Conservation (phyloP, 1,140 invertebrate species). For the Mesaphorura yosii region DNA sequence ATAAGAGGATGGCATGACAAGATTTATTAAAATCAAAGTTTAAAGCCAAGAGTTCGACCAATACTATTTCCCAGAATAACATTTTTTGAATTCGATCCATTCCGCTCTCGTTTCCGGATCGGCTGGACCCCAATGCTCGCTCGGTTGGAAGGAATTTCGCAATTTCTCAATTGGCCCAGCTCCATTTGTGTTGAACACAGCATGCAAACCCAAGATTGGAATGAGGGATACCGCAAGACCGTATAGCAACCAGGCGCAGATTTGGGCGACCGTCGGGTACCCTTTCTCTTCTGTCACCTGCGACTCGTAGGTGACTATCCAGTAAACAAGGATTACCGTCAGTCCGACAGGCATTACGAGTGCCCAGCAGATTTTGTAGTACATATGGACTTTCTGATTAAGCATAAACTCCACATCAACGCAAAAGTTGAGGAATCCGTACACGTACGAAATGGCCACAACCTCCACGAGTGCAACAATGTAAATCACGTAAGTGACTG, state of each 20-base stretch:
- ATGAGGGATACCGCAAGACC: too few relatives aligned
- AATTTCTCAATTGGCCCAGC: constrained; percentile 39
- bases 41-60: too few relatives aligned
- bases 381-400: constrained; percentile 51
- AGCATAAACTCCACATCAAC: constrained; percentile 69
- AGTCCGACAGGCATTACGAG: constrained; percentile 50
- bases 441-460: constrained; percentile 40
- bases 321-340: constrained; percentile 54
- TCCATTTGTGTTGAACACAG: constrained; percentile 26
- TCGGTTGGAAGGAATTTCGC: constrained; percentile 39
- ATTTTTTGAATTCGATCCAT: too few relatives aligned
- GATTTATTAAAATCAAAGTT: too few relatives aligned
- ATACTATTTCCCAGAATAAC: too few relatives aligned
- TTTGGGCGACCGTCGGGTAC: constrained; percentile 26
- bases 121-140: constrained; percentile 49
- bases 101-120: constrained; percentile 39
- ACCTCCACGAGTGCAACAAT: constrained; percentile 42
- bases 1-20: too few relatives aligned
- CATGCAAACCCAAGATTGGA: constrained; percentile 43
- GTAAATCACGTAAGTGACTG: constrained; percentile 51
- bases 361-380: constrained; percentile 67
- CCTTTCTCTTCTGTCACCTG: constrained; percentile 39
- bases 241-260: constrained; percentile 42
- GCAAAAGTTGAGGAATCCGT: constrained; percentile 51
- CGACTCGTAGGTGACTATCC: constrained; percentile 40